Base-by-base conservation (phyloP, 1,140 invertebrate genomes). In the Nasonia giraulti region DNA sequence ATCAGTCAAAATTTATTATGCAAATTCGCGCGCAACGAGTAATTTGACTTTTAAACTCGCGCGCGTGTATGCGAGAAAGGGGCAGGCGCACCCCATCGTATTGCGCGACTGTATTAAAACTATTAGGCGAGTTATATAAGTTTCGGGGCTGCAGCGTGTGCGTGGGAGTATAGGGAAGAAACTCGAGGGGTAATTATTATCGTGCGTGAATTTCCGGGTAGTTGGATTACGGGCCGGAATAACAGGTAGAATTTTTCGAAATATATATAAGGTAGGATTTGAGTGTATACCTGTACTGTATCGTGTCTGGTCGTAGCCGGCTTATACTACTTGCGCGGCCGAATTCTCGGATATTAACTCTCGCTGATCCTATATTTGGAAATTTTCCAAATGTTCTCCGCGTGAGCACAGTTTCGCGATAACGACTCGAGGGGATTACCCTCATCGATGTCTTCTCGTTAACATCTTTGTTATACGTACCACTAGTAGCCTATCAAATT, bases 21-120 rank as follows among this genome's bases (percentile, higher is more conserved):
- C 31, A 76, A 76, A 85, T 85, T 62, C 40, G 23, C 27, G 50
- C 40, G 23, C 27, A 69, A 31, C 77, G 27, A 80, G 47, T 84
- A 80, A 80, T 80, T 85, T 80, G 55, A 75, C 69, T 85, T 85
- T 80, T 80, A 75, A 80, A 80, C 78, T 80, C 33, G 62, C 17
- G 23, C 6, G 31, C 37, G 55, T 8, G 78, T 1, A 37, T 37
- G 5, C 5, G 33, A 6, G 3, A 27, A 37, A 44, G 14, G 8
- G 33, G 7, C 33, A 71, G 33, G 12, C 8, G 75, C 74, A 79
- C 2, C n/a, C 44, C 31, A 84, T 76, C 75, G 76, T 85, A 85
- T 85, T 33, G 20, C 23, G 44, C 23, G 20, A 73, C 66, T 50
- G 31, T 80, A 82, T 82, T 74, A 85, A 85, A 80, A 80, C 33